Evolutionary conservation across 2,797 vertebrate species (phyloP).

Genomic region (Chloroceryle amazona): DNA sequence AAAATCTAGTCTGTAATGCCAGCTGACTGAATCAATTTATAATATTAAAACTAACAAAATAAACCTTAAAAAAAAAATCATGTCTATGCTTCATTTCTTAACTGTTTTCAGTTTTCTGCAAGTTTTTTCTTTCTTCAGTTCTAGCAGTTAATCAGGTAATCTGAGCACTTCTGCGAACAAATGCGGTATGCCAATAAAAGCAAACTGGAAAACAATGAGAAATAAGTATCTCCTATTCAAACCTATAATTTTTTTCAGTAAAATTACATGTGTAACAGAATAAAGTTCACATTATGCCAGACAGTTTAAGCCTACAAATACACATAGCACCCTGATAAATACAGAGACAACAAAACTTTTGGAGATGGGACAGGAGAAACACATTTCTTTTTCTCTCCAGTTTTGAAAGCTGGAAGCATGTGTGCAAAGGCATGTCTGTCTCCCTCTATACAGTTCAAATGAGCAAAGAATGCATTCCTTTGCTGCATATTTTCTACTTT

Average conservation of each 20-base stretch:
- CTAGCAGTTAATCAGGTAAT: background rate
- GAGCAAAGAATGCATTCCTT: background rate
- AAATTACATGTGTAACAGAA: background rate
- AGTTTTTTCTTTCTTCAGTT: background rate
- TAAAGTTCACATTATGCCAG: background rate
- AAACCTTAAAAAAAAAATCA: background rate
- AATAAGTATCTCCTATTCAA: background rate
- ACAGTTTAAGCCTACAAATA: background rate
- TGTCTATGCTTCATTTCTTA: background rate
- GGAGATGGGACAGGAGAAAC: background rate
- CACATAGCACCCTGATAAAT: rapidly evolving
- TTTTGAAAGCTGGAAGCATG: background rate
- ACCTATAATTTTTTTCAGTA: background rate
- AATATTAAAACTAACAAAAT: background rate
- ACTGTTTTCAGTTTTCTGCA: background rate
- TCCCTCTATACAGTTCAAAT: background rate
- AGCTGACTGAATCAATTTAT: background rate
- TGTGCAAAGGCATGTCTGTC: background rate
- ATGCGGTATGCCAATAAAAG: background rate
- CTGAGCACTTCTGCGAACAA: background rate
- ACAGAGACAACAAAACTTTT: background rate
- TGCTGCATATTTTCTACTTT: background rate
- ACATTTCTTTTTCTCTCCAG: rapidly evolving
- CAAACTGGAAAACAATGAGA: background rate
- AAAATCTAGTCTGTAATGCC: background rate